Evolutionary conservation across 2,888 invertebrate genomes (phyloP).

Genomic region (Trissolcus brochymenae): DNA sequence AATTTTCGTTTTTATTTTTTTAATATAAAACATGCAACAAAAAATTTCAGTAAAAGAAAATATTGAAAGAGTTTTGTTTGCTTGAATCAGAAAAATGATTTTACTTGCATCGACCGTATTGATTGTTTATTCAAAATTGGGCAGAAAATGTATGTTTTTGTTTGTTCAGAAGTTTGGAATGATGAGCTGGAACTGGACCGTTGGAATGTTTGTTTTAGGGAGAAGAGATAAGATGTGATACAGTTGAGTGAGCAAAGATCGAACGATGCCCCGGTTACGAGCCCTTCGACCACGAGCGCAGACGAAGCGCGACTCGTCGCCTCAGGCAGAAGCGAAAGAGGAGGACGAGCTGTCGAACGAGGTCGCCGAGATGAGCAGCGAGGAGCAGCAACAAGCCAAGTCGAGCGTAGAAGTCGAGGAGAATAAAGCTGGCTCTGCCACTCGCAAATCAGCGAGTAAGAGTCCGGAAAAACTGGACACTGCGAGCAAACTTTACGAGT

Average conservation of each 20-base stretch:
- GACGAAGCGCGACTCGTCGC: constrained; percentile 50
- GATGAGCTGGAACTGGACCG: neutral
- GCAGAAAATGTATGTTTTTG: too few species aligned
- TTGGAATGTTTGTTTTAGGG: neutral
- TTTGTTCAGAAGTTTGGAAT: too few species aligned
- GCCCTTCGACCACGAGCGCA: constrained; percentile 66
- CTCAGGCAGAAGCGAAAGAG: constrained; percentile 60
- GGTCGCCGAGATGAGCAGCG: constrained; percentile 25
- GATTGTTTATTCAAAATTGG: too few species aligned
- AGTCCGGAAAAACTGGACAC: constrained; percentile 75
- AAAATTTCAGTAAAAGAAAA: neutral
- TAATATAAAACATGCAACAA: too few species aligned
- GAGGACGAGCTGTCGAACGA: constrained; percentile 53
- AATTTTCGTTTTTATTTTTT: too few species aligned
- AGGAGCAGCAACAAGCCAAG: constrained; percentile 51
- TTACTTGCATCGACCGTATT: too few species aligned
- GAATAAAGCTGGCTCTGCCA: constrained; percentile 59
- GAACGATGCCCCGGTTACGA: constrained; percentile 63
- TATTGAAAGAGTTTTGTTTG: too few species aligned
- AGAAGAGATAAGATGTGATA: constrained; percentile 30
- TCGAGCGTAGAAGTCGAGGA: constrained; percentile 5
- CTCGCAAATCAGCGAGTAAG: constrained; percentile 76
- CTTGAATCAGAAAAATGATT: too few species aligned
- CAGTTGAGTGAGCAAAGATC: neutral
- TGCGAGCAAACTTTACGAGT: constrained; percentile 68